Evolutionary conservation across 2,797 vertebrate species (phyloP), one percentile per base, ranked within the genome.

Genomic region (Falco novaeseelandiae): DNA sequence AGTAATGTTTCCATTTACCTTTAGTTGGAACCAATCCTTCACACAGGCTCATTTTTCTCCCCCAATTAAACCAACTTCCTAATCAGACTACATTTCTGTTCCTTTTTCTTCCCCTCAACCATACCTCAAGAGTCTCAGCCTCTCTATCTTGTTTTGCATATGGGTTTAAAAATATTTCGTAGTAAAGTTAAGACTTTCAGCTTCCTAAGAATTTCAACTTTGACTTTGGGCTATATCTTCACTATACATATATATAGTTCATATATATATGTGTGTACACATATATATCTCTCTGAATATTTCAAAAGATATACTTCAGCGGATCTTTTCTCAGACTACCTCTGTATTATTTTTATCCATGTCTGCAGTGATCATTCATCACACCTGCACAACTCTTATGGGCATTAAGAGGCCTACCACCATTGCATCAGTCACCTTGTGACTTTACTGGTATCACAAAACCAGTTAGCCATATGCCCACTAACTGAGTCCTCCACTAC

Each of bases 101-200:
- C 25, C 32, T 29, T n/a, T 5, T 13, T 19, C 2, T 44, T 10
- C 0, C 0, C 3, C 5, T 12, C 12, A 62, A 29, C 5, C 20
- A 77, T 20, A 51, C 27, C 7, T 74, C 40, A 72, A 89, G 32
- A 89, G 34, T n/a, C 42, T 83, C 23, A 90, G 49, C 12, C 49
- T 44, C 42, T 83, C 42, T 63, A 11, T 36, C 27, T 57, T 66
- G 22, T 61, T 92, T 86, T 51, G 32, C 22, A 38, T 29, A 69
- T 6, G 8, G 19, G 14, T 72, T 89, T 84, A 54, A 76, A 80
- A 92, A 40, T 72, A 87, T 36, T 90, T 90, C 23, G 63, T 25
- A 44, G 54, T 74, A 77, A 70, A 90, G 83, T 70, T 81, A 58
- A 80, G 21, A 55, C 14, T 73, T 82, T 23, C n/a, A 26, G 14